These are phyloP conservation scores for Selenia dentaria DNA, from an alignment of 2,888 invertebrate genomes.

Conservation along the genomic window DNA sequence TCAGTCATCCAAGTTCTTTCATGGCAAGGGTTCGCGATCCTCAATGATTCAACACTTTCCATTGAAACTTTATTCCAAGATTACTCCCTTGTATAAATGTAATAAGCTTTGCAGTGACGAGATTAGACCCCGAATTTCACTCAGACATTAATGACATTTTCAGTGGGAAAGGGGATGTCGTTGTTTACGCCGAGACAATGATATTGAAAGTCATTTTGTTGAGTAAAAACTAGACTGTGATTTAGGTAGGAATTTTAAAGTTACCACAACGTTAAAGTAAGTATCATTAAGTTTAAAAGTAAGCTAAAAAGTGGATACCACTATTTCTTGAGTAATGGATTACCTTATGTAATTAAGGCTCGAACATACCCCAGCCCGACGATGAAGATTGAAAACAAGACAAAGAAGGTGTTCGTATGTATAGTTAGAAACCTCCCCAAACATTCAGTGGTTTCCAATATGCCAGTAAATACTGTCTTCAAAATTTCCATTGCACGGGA, in stretches of 20 bases:
- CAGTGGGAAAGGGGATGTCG: slow-evolving; percentile 68
- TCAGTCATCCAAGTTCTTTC: slow-evolving; percentile 62
- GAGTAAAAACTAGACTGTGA: slow-evolving; percentile 59
- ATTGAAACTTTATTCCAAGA: slow-evolving; percentile 84
- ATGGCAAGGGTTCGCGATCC: slow-evolving; percentile 79
- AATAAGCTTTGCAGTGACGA: slow-evolving; percentile 83
- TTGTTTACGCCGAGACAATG: slow-evolving; percentile 77
- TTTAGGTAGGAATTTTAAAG: slow-evolving; percentile 25
- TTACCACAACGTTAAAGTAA: too few relatives aligned
- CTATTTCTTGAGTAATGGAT: too few relatives aligned
- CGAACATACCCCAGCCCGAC: too few relatives aligned
- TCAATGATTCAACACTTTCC: slow-evolving; percentile 80
- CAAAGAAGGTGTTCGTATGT: too few relatives aligned
- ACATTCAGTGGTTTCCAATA: too few relatives aligned
- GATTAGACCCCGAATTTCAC: slow-evolving; percentile 83
- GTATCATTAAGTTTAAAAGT: too few relatives aligned
- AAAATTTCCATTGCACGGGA: too few relatives aligned
- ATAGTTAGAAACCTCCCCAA: too few relatives aligned
- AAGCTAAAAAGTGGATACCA: too few relatives aligned
- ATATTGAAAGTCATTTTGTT: slow-evolving; percentile 81
- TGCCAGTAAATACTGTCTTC: too few relatives aligned
- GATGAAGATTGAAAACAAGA: too few relatives aligned
- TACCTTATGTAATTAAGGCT: too few relatives aligned
- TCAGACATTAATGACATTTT: slow-evolving; percentile 84
- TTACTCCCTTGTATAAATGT: slow-evolving; percentile 83